A percentile compares a stretch with the other conserved stretches of the same genome.
Evolutionary conservation across 2,797 vertebrate genomes (phyloP).

Genomic region (Eurystomus glaucurus): DNA sequence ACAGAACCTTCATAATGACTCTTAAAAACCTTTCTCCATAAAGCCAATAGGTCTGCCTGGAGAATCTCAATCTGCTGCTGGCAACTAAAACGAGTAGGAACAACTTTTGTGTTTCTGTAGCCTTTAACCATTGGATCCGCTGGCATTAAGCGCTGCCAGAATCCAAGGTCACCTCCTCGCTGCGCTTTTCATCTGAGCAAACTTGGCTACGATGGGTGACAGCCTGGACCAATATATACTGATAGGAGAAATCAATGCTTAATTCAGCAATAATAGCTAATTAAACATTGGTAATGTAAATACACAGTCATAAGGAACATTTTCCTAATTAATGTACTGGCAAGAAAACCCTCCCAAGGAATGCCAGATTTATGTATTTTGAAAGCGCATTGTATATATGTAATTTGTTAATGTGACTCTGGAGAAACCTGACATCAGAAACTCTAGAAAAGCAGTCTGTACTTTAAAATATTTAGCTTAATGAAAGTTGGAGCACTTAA

Average conservation of each 20-base stretch:
- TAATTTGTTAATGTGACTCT: constrained; percentile 30
- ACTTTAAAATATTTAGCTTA: constrained; percentile 19
- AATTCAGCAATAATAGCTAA: constrained; percentile 57
- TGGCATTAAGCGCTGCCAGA: not conserved
- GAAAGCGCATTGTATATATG: not conserved
- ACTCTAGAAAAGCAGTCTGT: not conserved
- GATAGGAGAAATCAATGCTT: constrained; percentile 59
- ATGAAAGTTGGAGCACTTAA: not conserved
- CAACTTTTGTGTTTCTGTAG: not conserved
- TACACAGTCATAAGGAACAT: constrained; percentile 35
- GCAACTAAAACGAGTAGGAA: not conserved
- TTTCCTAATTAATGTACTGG: constrained; percentile 38
- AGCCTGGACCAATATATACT: not conserved
- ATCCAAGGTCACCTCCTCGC: not conserved
- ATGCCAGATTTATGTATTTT: constrained; percentile 17
- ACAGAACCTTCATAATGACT: not conserved
- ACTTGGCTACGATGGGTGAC: not conserved
- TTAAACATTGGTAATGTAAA: constrained; percentile 45
- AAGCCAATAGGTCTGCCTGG: not conserved
- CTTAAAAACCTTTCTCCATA: not conserved
- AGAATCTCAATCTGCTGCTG: not conserved
- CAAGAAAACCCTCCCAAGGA: constrained; percentile 44
- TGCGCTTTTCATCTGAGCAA: not conserved
- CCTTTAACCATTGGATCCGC: not conserved
- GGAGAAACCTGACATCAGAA: constrained; percentile 43